These are phyloP conservation scores for Archilochus colubris DNA, from an alignment of 2,113 vertebrate species.

Conservation along the genomic window DNA sequence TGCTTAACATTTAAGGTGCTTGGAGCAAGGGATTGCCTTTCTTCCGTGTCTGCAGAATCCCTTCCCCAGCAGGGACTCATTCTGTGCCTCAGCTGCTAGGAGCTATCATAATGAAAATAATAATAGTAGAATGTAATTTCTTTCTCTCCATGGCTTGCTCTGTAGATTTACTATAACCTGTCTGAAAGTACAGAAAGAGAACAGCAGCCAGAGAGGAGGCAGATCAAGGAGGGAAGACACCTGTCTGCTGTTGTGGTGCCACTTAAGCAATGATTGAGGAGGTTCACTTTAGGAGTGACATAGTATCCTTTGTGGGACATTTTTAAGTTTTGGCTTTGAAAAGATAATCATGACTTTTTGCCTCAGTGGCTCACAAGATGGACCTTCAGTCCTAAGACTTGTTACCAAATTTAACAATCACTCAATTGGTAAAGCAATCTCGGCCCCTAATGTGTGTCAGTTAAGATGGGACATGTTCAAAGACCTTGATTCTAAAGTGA, in stretches of 20 bases:
- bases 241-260: not conserved
- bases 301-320: not conserved
- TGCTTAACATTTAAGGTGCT: slow-evolving; percentile 2
- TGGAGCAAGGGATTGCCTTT: slow-evolving; percentile 10
- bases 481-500: not conserved
- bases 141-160: not conserved
- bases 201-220: not conserved
- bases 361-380: not conserved
- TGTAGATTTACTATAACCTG: not conserved
- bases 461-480: not conserved
- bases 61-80: not conserved
- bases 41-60: not conserved
- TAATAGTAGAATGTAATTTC: not conserved
- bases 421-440: not conserved
- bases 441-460: not conserved
- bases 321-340: not conserved
- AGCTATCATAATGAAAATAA: slow-evolving; percentile 26
- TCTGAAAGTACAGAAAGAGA: not conserved
- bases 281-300: not conserved
- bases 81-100: not conserved
- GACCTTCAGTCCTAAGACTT: not conserved
- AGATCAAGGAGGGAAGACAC: not conserved
- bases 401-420: not conserved
- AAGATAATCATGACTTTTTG: not conserved
- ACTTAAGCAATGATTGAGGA: not conserved